Evolutionary conservation across 2,113 vertebrate genomes (phyloP).

Genomic region (Campylorhamphus procurvoides): DNA sequence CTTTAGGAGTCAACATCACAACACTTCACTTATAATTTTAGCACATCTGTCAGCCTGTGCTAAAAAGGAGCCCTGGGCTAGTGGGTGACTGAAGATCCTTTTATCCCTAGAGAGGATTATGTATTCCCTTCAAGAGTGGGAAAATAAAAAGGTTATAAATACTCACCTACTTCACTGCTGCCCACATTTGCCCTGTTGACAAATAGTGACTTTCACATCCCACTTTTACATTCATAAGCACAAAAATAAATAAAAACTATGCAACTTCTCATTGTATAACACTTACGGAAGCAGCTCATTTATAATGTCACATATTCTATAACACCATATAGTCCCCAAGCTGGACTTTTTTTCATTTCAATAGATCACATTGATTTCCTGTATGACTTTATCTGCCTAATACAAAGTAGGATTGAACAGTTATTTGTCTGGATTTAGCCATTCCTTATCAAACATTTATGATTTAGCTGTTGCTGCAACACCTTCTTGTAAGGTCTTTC

Average conservation of each 20-base stretch:
- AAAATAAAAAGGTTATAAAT: slow-evolving; percentile 53
- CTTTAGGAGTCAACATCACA: slow-evolving; percentile 71
- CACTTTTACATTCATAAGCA: slow-evolving; percentile 43
- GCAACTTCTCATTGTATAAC: slow-evolving; percentile 54
- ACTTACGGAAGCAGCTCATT: slow-evolving; percentile 63
- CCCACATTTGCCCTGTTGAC: slow-evolving; percentile 41
- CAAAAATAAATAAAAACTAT: slow-evolving; percentile 60
- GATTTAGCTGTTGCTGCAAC: slow-evolving; percentile 74
- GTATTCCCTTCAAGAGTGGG: slow-evolving; percentile 50
- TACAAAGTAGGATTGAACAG: slow-evolving; percentile 83
- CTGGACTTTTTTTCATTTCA: slow-evolving; percentile 79
- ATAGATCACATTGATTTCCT: slow-evolving; percentile 91
- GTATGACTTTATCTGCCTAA: slow-evolving; percentile 92
- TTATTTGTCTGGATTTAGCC: slow-evolving; percentile 80
- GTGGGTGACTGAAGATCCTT: slow-evolving; percentile 59
- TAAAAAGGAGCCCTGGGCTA: slow-evolving; percentile 65
- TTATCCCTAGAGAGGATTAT: slow-evolving; percentile 58
- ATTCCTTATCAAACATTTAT: slow-evolving; percentile 86
- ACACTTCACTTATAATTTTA: slow-evolving; percentile 66
- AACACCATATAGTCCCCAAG: slow-evolving; percentile 58
- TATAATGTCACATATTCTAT: slow-evolving; percentile 66
- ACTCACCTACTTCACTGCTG: slow-evolving; percentile 43
- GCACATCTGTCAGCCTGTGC: slow-evolving; percentile 63
- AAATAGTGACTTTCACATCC: slow-evolving; percentile 34
- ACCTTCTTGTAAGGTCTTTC: slow-evolving; percentile 79